These are phyloP conservation scores for Apostichopus japonicus DNA, from an alignment of 35 echinoderm and acorn worm genomes.

Conservation along the genomic window DNA sequence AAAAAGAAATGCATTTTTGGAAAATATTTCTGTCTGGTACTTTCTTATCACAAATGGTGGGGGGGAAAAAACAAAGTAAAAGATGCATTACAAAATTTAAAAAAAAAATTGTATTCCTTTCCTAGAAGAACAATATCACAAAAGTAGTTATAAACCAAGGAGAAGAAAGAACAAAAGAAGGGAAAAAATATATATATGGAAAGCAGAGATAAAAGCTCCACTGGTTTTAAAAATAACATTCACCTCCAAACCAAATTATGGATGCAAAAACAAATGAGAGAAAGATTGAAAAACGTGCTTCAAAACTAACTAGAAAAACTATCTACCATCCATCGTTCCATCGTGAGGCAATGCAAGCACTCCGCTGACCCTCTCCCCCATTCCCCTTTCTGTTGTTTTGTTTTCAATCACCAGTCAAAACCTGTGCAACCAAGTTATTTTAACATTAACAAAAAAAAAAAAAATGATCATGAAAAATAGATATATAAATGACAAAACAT, in stretches of 20 bases:
- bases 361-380: too few species aligned
- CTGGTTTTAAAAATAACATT: too few species aligned
- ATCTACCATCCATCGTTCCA: too few species aligned
- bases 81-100: not conserved
- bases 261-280: too few species aligned
- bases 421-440: constrained; percentile 44
- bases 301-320: not conserved
- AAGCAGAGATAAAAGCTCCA: too few species aligned
- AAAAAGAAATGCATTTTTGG: not conserved
- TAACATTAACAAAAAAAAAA: constrained; percentile 37
- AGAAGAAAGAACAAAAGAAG: too few species aligned
- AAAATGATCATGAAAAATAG: constrained; percentile 51
- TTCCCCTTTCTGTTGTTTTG: too few species aligned
- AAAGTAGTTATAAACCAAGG: too few species aligned
- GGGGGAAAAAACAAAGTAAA: not conserved
- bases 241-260: too few species aligned
- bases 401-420: not conserved
- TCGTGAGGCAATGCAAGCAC: too few species aligned
- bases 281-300: not conserved
- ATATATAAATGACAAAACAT: constrained; percentile 54
- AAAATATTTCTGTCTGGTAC: not conserved
- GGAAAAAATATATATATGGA: too few species aligned
- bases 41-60: constrained; percentile 13
- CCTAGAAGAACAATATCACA: not conserved
- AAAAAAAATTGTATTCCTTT: not conserved